Evolutionary conservation across 1,140 invertebrate genomes (phyloP).

Genomic region (Rhagoletis zephyria): DNA sequence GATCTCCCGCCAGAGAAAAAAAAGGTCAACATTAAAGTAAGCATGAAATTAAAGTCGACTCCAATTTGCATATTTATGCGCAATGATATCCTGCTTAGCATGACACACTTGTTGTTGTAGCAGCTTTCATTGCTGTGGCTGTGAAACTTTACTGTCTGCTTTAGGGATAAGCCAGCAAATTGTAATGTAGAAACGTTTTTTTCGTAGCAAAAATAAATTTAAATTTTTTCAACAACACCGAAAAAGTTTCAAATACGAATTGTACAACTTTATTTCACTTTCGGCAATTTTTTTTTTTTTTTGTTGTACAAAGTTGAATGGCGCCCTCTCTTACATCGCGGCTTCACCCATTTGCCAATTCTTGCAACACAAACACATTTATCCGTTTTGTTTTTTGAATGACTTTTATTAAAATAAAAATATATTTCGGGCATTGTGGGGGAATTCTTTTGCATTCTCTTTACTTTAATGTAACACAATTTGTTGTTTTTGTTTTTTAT

Average conservation of each 20-base stretch:
- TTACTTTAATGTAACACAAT: constrained; percentile 2
- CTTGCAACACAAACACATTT: too few relatives aligned
- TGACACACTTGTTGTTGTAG: not conserved
- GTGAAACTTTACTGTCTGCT: not conserved
- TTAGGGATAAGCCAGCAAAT: constrained; percentile 34
- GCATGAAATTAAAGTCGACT: constrained; percentile 49
- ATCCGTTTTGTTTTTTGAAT: not conserved
- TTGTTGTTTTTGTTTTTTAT: not conserved
- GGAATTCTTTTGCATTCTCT: not conserved
- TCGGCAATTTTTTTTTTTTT: not conserved
- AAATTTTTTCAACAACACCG: not conserved
- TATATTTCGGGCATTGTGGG: not conserved
- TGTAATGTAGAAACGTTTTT: not conserved
- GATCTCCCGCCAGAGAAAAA: not conserved
- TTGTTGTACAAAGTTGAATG: not conserved
- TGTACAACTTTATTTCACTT: constrained; percentile 40
- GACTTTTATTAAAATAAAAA: not conserved
- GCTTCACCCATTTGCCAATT: too few relatives aligned
- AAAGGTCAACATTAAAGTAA: constrained; percentile 54
- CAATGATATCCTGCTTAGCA: constrained; percentile 43
- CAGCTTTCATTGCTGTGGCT: not conserved
- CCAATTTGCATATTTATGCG: constrained; percentile 49
- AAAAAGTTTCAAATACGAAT: constrained; percentile 28
- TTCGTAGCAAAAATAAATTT: not conserved
- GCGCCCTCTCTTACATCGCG: too few relatives aligned